phyloP scores from a whole-genome alignment of 2,797 vertebrate species.

The Potorous gilbertii region DNA sequence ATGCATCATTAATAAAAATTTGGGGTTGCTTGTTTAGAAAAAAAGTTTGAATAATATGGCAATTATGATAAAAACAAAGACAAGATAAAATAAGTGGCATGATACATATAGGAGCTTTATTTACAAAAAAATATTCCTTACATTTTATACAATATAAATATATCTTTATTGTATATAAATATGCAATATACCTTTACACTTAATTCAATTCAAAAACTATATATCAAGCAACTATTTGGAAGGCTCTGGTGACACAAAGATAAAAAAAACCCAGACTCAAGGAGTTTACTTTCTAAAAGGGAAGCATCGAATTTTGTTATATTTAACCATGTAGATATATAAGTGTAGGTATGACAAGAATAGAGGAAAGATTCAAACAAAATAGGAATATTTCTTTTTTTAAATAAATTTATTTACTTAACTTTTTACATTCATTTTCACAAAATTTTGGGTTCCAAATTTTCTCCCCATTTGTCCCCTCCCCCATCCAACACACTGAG shows the following conservation, averaged over 20 bases:
- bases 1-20: neutral
- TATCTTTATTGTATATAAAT: too few species aligned
- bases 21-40: neutral
- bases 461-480: too few species aligned
- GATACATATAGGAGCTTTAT: neutral
- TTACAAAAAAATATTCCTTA: neutral
- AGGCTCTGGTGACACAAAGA: neutral
- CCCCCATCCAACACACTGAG: too few species aligned
- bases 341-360: neutral
- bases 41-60: neutral
- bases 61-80: neutral
- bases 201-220: neutral
- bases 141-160: neutral
- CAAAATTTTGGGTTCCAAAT: too few species aligned
- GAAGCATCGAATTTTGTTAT: neutral
- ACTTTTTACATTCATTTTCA: too few species aligned
- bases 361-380: neutral
- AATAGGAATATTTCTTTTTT: neutral
- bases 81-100: neutral
- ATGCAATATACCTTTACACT: neutral
- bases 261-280: neutral
- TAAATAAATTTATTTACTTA: too few species aligned
- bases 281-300: neutral
- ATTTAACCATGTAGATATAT: neutral
- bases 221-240: neutral